Percentiles rank a stretch among this genome's conserved stretches.
These are phyloP conservation scores for Acrobeloides nanus DNA, from an alignment of 2,888 invertebrate genomes.

Conservation along the genomic window DNA sequence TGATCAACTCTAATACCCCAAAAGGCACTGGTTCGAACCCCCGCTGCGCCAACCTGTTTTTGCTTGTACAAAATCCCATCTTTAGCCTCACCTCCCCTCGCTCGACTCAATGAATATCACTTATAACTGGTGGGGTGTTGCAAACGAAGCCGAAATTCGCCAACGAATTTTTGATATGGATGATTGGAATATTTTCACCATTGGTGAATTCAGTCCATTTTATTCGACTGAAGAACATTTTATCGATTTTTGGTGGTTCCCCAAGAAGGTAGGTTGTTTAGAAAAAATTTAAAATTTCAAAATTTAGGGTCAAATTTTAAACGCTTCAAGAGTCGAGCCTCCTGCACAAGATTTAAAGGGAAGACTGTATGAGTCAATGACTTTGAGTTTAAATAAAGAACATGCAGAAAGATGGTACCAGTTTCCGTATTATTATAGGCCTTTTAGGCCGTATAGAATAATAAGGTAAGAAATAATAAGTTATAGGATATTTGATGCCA, in stretches of 20 bases:
- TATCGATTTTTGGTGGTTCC: conserved; percentile 34
- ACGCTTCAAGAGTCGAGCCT: conserved; percentile 35
- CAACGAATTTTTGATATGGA: conserved; percentile 66
- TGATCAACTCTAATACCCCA: too few species aligned
- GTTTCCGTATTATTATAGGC: conserved; percentile 37
- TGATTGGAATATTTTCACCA: conserved; percentile 96
- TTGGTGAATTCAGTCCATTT: conserved; percentile 81
- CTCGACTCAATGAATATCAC: conserved; percentile 70
- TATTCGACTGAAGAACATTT: conserved; percentile 65
- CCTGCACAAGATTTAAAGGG: conserved; percentile 44
- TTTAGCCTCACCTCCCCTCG: conserved; percentile 24
- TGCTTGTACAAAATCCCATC: conserved; percentile 7
- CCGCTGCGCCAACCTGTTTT: not conserved
- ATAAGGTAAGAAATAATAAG: conserved; percentile 18
- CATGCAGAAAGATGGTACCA: conserved; percentile 42
- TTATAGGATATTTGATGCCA: not conserved
- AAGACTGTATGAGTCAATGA: conserved; percentile 42
- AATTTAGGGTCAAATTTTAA: conserved; percentile 39
- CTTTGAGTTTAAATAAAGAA: conserved; percentile 32
- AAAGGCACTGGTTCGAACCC: not conserved
- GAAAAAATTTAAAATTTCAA: not conserved
- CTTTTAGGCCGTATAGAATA: conserved; percentile 31
- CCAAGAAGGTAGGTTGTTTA: not conserved
- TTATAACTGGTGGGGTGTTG: conserved; percentile 95
- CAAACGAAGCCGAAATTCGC: conserved; percentile 65